phyloP scores from a whole-genome alignment of 2,888 invertebrate species.

The Microdon myrmicae region DNA sequence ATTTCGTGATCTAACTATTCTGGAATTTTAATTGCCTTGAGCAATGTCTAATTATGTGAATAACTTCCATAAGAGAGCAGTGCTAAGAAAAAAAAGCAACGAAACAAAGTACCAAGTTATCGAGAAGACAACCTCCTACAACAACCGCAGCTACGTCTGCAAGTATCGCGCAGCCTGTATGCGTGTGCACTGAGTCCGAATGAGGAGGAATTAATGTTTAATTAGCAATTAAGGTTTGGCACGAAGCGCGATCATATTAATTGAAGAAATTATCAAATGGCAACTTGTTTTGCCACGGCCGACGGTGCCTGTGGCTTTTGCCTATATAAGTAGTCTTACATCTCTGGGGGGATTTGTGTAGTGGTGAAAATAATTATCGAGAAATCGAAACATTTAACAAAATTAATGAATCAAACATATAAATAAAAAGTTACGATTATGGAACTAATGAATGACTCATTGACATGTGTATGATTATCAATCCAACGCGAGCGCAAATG shows the following conservation, averaged over 20 bases:
- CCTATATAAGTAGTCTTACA: no score
- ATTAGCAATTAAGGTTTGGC: constrained; percentile 49
- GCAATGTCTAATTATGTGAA: constrained; percentile 29
- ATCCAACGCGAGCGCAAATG: no score
- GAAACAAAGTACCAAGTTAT: no score
- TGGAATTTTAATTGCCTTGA: constrained; percentile 25
- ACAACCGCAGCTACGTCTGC: no score
- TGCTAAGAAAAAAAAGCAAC: constrained; percentile 6
- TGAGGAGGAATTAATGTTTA: constrained; percentile 44
- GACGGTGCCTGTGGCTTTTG: no score
- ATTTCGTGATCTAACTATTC: constrained; percentile 12
- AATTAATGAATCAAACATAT: constrained; percentile 36
- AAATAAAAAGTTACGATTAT: no score
- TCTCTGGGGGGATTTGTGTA: constrained; percentile 18
- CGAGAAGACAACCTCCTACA: constrained; percentile 17
- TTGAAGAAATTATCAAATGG: constrained; percentile 45
- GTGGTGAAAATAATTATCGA: constrained; percentile 27
- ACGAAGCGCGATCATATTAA: constrained; percentile 49
- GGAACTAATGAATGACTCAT: no score
- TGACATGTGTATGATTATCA: no score
- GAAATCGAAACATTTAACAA: constrained; percentile 25
- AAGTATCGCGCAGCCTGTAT: neutral
- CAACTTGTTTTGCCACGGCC: constrained; percentile 21
- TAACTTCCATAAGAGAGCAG: no score
- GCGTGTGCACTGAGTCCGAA: constrained; percentile 22